Percentiles rank a stretch among this genome's conserved stretches.
Conservation (phyloP, 2,797 vertebrate species). For the Sphenopsis melanotis region DNA sequence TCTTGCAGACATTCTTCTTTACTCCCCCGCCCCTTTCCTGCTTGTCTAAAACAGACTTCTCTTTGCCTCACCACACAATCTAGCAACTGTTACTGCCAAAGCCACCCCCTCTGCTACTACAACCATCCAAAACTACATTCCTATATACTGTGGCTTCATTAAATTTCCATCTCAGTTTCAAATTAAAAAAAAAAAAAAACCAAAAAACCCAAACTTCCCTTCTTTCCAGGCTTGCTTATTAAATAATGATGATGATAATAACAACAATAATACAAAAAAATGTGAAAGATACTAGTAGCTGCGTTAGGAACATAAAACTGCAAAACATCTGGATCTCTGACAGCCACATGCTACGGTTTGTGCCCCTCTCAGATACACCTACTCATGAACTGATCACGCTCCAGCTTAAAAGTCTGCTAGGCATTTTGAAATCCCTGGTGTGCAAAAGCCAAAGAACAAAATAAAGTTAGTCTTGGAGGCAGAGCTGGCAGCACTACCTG, state of each 20-base stretch:
- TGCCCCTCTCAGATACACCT: not conserved
- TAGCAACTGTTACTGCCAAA: conserved; percentile 53
- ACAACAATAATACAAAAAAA: not conserved
- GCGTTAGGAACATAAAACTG: not conserved
- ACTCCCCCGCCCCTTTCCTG: conserved; percentile 20
- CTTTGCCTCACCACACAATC: conserved; percentile 49
- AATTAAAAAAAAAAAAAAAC: not conserved
- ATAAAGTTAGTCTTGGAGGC: not conserved
- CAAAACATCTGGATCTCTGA: not conserved
- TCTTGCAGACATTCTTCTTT: conserved; percentile 29
- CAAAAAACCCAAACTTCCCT: not conserved
- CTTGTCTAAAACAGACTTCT: conserved; percentile 7
- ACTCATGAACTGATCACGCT: not conserved
- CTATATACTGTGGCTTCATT: not conserved
- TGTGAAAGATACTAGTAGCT: not conserved
- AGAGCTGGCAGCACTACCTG: not conserved
- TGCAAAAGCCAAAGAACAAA: not conserved
- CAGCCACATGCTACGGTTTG: not conserved
- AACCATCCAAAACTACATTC: conserved; percentile 21
- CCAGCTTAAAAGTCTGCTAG: not conserved
- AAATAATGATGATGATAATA: not conserved
- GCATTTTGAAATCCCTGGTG: not conserved
- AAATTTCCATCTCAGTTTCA: not conserved
- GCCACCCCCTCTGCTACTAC: conserved; percentile 25
- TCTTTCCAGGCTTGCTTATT: not conserved